Base-by-base conservation (phyloP, 1,140 invertebrate species). In the Sycophaga agraensis region DNA sequence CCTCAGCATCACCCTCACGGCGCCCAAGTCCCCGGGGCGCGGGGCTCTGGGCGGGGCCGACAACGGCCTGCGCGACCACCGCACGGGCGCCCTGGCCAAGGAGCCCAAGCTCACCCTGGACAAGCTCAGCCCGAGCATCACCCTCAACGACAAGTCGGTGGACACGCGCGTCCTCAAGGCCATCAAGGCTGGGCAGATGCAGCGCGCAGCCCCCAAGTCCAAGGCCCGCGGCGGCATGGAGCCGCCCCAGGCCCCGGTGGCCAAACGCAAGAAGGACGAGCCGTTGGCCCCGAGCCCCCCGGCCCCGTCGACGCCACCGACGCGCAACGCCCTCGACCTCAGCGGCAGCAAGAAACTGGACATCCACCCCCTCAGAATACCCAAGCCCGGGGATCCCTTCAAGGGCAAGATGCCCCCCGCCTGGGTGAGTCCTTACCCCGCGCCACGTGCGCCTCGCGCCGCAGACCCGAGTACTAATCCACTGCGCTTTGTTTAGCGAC, bases 1-100 rank as follows among this genome's bases (percentile, higher is more conserved):
- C 54, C 63, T 79, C 12, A 78, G 76, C 35, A 79, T 79, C 59
- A 79, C 77, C 0, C 51, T 79, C 0, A 77, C 76, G 0, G 68
- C 74, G 0, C 72, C 75, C 0, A 77, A 73, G 31, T 76, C 76
- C 0, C 65, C 72, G 0, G 68, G 53, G 17, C 55, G 42, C 0
- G 50, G 7, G 14, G 66, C n/a, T n/a, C n/a, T n/a, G n/a, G n/a
- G n/a, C n/a, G 58, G n/a, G n/a, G n/a, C n/a, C n/a, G n/a, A n/a
- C n/a, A 22, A 1, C 16, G 12, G 46, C 2, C n/a, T n/a, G n/a
- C n/a, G 28, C 28, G 58, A 39, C 37, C 37, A 12, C 40, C 48
- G 0, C 8, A 22, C 1, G 70, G 70, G 6, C 11, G 42, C 0
- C 63, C 35, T 0, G 67, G 65, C 11, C 4, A 68, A 51, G 17